These are phyloP conservation scores for Eudyptes chrysolophus DNA, from an alignment of 2,113 vertebrate genomes.

Conservation along the genomic window DNA sequence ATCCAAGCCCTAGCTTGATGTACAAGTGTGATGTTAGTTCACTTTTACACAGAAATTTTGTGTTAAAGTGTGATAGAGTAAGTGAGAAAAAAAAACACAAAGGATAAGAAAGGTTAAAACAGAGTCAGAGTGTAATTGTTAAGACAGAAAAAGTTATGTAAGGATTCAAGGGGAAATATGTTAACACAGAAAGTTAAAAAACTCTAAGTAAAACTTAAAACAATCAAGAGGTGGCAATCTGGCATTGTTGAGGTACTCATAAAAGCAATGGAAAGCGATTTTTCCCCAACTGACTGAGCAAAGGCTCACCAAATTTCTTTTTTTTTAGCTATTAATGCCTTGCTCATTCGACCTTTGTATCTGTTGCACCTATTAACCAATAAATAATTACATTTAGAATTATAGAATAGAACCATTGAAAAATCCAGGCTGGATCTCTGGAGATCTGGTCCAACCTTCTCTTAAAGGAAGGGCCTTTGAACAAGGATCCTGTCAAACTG, in stretches of 20 bases:
- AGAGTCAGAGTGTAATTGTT: not conserved
- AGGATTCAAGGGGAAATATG: not conserved
- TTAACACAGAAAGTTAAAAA: not conserved
- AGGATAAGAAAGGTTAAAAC: not conserved
- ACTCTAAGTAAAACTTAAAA: not conserved
- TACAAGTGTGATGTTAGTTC: not conserved
- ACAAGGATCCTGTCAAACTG: not conserved
- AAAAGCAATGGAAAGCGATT: accelerated
- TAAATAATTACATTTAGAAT: not conserved
- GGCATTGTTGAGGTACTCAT: not conserved
- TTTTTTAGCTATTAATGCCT: not conserved
- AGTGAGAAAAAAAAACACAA: not conserved
- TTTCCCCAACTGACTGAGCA: accelerated
- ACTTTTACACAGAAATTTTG: not conserved
- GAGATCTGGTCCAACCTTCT: not conserved
- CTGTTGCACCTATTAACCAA: not conserved
- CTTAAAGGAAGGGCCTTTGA: not conserved
- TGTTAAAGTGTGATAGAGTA: not conserved
- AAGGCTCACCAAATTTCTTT: not conserved
- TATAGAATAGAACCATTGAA: not conserved
- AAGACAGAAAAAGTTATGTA: not conserved
- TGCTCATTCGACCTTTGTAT: not conserved
- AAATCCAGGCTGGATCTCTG: not conserved
- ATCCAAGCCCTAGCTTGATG: not conserved
- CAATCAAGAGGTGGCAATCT: accelerated